Conservation (phyloP, 2,888 invertebrate species). For the Mylabris sibirica region DNA sequence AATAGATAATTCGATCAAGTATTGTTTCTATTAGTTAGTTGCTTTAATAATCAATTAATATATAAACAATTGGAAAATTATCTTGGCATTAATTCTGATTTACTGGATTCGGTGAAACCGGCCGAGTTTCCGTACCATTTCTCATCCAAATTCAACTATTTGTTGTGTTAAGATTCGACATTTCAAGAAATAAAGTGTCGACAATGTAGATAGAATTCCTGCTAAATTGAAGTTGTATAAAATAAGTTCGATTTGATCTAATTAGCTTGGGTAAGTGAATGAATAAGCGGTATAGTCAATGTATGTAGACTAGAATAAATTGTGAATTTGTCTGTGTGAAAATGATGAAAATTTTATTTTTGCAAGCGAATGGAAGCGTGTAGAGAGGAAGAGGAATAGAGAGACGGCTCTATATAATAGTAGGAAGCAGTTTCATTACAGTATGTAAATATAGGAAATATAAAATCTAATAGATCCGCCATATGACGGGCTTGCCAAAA, state of each 20-base stretch:
- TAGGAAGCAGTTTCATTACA: constrained; percentile 42
- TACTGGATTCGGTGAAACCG: constrained; percentile 55
- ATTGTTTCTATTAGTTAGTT: background rate
- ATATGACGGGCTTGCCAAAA: constrained; percentile 2
- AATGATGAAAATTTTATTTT: background rate
- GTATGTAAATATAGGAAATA: constrained; percentile 42
- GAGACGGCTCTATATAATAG: constrained; percentile 9
- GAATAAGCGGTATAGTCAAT: background rate
- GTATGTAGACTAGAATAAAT: background rate
- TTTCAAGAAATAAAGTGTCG: too few relatives aligned
- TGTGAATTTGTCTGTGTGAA: background rate
- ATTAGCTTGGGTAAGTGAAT: background rate
- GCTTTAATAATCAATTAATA: too few relatives aligned
- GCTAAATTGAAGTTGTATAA: too few relatives aligned
- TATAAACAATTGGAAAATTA: constrained; percentile 56
- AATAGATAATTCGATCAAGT: background rate
- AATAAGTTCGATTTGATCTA: background rate
- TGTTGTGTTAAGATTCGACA: constrained; percentile 43
- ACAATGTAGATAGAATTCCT: too few relatives aligned
- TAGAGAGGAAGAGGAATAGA: background rate
- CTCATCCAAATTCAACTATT: constrained; percentile 56
- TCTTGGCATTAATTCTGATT: constrained; percentile 59
- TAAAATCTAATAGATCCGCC: background rate
- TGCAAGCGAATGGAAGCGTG: background rate
- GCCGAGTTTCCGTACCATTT: constrained; percentile 54